Conservation (phyloP, 1,140 invertebrate genomes). For the Brachionus asplanchnoidis region DNA sequence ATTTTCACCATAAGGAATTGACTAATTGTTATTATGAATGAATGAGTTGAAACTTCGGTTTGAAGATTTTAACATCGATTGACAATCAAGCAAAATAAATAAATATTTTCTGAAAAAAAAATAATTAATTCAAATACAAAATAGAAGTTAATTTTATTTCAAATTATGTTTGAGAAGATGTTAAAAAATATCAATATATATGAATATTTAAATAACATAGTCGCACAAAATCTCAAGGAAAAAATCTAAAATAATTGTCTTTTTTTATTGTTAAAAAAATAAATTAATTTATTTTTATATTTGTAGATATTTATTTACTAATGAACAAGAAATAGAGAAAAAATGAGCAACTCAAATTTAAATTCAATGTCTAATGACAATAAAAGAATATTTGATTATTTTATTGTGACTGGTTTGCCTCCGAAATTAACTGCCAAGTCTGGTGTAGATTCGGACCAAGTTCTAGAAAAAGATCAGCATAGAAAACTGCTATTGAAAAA, state of each 20-base stretch:
- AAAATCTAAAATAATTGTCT: background rate
- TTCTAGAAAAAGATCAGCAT: background rate
- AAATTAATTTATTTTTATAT: background rate
- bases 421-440: constrained; percentile 64
- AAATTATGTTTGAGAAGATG: background rate
- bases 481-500: background rate
- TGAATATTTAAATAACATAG: background rate
- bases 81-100: background rate
- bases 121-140: background rate
- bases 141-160: constrained; percentile 4
- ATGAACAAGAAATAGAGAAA: background rate
- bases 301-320: background rate
- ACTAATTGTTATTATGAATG: background rate
- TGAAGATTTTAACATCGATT: background rate
- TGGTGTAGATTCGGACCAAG: constrained; percentile 46
- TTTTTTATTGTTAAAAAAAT: background rate
- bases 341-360: background rate
- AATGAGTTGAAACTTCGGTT: background rate
- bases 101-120: background rate
- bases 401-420: constrained; percentile 89
- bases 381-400: constrained; percentile 71
- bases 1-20: background rate
- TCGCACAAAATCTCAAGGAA: background rate
- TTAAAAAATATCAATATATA: background rate
- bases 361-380: constrained; percentile 46